Evolutionary conservation across 2,113 vertebrate species (phyloP).

Genomic region (Diadophis punctatus): DNA sequence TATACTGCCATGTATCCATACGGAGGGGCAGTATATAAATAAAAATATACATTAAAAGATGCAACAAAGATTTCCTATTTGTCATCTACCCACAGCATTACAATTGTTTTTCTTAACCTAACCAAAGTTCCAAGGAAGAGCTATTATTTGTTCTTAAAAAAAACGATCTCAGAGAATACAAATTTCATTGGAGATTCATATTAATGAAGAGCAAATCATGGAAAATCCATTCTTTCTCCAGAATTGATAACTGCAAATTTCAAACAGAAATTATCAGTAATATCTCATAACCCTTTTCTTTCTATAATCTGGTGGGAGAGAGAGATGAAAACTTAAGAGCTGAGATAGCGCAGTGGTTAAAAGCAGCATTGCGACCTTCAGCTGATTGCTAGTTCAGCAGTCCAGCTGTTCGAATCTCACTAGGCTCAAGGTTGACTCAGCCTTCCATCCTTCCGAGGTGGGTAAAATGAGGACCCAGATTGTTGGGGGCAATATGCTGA

Average conservation of each 20-base stretch:
- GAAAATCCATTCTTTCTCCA: neutral
- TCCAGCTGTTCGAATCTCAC: too few relatives aligned
- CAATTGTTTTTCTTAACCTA: neutral
- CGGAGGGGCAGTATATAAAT: neutral
- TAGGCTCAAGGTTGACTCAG: too few relatives aligned
- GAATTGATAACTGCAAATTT: neutral
- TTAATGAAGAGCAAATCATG: neutral
- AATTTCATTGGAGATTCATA: neutral
- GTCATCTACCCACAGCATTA: neutral
- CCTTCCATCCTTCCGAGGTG: too few relatives aligned
- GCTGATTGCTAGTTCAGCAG: too few relatives aligned
- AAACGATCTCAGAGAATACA: neutral
- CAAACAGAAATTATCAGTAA: neutral
- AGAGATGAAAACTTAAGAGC: too few relatives aligned
- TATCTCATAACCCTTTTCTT: neutral
- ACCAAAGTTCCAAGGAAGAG: neutral
- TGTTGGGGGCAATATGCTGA: too few relatives aligned
- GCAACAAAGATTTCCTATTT: neutral
- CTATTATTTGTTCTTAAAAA: neutral
- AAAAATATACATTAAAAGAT: neutral
- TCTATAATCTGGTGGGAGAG: neutral
- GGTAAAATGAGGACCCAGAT: too few relatives aligned
- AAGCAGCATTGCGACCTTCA: too few relatives aligned
- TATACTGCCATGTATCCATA: neutral
- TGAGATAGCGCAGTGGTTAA: too few relatives aligned